Conservation (phyloP, 2,888 invertebrate species). For the Stenichneumon culpator region DNA sequence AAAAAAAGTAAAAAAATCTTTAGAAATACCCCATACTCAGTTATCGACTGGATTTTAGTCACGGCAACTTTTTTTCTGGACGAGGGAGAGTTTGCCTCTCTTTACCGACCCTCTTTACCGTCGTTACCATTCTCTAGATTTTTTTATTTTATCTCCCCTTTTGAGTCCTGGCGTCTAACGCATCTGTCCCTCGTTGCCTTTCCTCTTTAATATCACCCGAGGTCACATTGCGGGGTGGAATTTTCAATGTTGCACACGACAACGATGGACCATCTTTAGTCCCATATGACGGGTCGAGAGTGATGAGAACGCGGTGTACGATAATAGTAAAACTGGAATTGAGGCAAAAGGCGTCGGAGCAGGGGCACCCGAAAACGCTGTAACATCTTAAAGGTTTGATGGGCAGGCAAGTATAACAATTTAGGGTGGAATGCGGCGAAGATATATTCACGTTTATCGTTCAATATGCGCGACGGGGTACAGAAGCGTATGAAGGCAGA, state of each 20-base stretch:
- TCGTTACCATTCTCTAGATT: neutral
- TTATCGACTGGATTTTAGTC: neutral
- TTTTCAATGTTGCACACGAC: constrained; percentile 44
- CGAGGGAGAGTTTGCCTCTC: neutral
- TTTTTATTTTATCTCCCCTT: neutral
- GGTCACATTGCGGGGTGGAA: neutral
- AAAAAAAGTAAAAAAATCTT: neutral
- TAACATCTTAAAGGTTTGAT: constrained; percentile 8
- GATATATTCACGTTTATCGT: neutral
- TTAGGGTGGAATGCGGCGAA: neutral
- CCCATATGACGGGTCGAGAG: neutral
- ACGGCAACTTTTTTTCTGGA: neutral
- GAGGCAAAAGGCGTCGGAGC: neutral
- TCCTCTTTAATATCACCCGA: constrained; percentile 18
- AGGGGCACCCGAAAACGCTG: neutral
- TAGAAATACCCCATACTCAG: neutral
- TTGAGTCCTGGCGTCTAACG: neutral
- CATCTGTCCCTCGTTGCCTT: neutral
- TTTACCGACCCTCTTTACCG: constrained; percentile 1
- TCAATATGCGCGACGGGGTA: neutral
- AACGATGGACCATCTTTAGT: constrained; percentile 16
- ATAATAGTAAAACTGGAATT: constrained; percentile 12
- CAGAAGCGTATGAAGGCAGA: neutral
- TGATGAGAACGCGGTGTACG: neutral
- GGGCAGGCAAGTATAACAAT: neutral